Percentiles rank a stretch among this genome's conserved stretches.
These are phyloP conservation scores for Pampusana beccarii DNA, from an alignment of 2,113 vertebrate species.

Conservation along the genomic window DNA sequence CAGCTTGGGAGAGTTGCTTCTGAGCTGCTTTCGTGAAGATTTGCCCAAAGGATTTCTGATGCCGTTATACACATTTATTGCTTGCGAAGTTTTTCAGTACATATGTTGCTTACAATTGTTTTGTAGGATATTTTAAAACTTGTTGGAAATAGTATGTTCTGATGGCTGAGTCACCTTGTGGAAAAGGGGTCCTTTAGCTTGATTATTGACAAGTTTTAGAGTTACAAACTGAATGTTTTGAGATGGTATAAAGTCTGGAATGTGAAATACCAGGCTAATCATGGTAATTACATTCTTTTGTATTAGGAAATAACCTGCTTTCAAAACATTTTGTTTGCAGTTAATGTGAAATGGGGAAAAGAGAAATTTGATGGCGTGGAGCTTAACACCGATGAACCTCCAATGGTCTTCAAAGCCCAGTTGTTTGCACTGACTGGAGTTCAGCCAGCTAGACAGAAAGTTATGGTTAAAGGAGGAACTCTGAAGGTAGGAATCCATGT, in stretches of 20 bases:
- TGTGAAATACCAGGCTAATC: neutral
- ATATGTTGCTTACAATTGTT: fast-evolving
- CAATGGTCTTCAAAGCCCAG: constrained; percentile 99
- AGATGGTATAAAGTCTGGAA: neutral
- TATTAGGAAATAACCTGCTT: constrained; percentile 18
- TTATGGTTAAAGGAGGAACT: constrained; percentile 99
- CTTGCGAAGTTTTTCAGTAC: neutral
- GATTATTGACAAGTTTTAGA: neutral
- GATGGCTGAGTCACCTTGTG: neutral
- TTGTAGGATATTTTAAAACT: neutral
- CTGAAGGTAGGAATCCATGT: constrained; percentile 83
- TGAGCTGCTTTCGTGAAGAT: neutral
- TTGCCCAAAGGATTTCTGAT: neutral
- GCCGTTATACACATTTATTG: neutral
- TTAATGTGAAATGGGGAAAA: constrained; percentile 99
- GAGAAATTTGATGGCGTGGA: constrained; percentile 97
- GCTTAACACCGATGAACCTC: constrained; percentile 96
- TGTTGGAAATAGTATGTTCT: neutral
- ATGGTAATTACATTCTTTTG: neutral
- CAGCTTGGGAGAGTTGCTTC: neutral
- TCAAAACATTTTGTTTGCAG: constrained; percentile 70
- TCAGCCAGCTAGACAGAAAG: constrained; percentile 96
- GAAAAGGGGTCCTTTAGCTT: neutral
- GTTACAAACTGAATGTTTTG: neutral
- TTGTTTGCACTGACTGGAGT: constrained; percentile 96